Conservation (phyloP, 2,113 vertebrate genomes). For the Morone saxatilis region DNA sequence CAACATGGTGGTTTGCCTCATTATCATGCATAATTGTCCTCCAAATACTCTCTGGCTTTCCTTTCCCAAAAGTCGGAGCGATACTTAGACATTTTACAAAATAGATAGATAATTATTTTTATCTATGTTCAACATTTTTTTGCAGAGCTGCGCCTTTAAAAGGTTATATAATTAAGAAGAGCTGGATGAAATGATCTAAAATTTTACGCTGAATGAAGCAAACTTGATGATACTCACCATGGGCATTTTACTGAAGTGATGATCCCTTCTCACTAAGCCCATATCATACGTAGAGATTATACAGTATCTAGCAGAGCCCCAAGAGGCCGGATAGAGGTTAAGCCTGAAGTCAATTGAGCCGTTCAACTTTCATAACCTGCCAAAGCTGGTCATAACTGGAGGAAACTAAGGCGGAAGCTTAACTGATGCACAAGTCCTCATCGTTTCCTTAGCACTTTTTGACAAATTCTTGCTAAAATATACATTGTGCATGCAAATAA, state of each 20-base stretch:
- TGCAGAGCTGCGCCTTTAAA: slow-evolving; percentile 15
- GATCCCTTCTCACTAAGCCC: slow-evolving; percentile 69
- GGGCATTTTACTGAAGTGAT: slow-evolving; percentile 53
- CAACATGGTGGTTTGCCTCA: slow-evolving; percentile 59
- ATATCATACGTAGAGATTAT: slow-evolving; percentile 78
- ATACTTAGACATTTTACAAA: not conserved
- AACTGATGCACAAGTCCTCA: not conserved
- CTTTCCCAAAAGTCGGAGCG: not conserved
- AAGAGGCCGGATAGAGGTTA: slow-evolving; percentile 64
- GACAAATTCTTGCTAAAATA: not conserved
- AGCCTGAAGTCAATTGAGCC: slow-evolving; percentile 75
- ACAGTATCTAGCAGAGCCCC: slow-evolving; percentile 49
- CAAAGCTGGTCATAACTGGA: slow-evolving; percentile 56
- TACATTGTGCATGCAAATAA: slow-evolving; percentile 8
- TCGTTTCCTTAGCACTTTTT: not conserved
- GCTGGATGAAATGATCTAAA: slow-evolving; percentile 10
- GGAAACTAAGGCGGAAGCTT: slow-evolving; percentile 17
- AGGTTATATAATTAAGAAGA: slow-evolving; percentile 27
- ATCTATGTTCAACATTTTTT: not conserved
- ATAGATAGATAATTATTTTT: slow-evolving; percentile 10
- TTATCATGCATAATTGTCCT: slow-evolving; percentile 47
- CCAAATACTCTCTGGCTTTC: slow-evolving; percentile 25
- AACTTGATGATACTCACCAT: slow-evolving; percentile 38
- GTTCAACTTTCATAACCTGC: slow-evolving; percentile 74
- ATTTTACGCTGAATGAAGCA: not conserved